Evolutionary conservation across 2,113 vertebrate species (phyloP).

Genomic region (Oceanites oceanicus): DNA sequence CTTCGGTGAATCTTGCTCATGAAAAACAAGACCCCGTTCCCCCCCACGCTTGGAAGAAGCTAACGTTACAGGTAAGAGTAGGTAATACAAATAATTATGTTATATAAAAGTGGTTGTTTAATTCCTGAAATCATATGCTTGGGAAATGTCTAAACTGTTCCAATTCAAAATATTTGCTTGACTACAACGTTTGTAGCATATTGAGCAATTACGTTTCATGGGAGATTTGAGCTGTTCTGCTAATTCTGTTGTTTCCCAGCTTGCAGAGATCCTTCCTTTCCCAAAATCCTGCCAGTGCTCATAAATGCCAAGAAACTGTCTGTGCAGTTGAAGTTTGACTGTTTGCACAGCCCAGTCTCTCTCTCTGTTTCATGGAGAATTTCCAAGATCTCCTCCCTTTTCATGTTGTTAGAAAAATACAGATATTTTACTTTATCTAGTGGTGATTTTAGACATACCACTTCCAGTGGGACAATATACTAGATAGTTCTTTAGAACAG

Average conservation of each 20-base stretch:
- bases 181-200: neutral
- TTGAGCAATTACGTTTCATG: conserved; percentile 40
- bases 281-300: conserved; percentile 30
- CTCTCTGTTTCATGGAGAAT: neutral
- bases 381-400: conserved; percentile 37
- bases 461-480: neutral
- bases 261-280: conserved; percentile 20
- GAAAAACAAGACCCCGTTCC: neutral
- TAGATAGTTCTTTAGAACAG: neutral
- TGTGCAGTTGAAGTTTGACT: neutral
- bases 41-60: neutral
- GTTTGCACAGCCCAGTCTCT: neutral
- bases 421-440: neutral
- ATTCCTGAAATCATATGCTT: neutral
- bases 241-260: conserved; percentile 31
- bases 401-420: neutral
- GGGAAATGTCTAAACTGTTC: neutral
- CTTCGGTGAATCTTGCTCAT: neutral
- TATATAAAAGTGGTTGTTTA: neutral
- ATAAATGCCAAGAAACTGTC: conserved; percentile 39
- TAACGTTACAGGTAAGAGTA: neutral
- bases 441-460: neutral
- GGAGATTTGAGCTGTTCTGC: conserved; percentile 48
- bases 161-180: neutral
- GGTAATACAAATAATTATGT: neutral